Evolutionary conservation across 2,797 vertebrate species (phyloP).

Genomic region (Myoxocephalus aenaeus): DNA sequence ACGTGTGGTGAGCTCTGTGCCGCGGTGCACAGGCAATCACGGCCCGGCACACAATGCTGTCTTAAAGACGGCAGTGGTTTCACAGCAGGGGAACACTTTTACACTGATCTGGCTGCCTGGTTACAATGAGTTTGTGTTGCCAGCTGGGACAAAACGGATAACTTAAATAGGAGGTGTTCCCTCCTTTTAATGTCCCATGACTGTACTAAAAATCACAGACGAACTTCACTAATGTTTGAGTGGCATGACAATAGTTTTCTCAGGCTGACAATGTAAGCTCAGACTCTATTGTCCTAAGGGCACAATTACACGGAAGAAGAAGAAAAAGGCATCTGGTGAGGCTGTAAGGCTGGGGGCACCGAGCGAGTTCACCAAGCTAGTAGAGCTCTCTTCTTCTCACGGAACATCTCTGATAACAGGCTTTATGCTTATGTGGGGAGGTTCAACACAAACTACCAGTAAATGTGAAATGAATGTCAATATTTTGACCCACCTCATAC

Average conservation of each 20-base stretch:
- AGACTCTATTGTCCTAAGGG: slow-evolving; percentile 55
- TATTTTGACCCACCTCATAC: background rate
- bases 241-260: slow-evolving; percentile 66
- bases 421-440: slow-evolving; percentile 1
- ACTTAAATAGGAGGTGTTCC: slow-evolving; percentile 66
- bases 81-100: slow-evolving; percentile 70
- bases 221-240: slow-evolving; percentile 57
- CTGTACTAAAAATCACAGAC: slow-evolving; percentile 58
- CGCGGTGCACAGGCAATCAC: slow-evolving; percentile 32
- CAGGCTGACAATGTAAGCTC: slow-evolving; percentile 57
- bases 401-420: slow-evolving; percentile 38
- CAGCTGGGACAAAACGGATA: slow-evolving; percentile 61
- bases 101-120: slow-evolving; percentile 69
- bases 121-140: slow-evolving; percentile 72
- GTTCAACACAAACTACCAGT: background rate
- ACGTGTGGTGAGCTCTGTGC: slow-evolving; percentile 39
- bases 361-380: slow-evolving; percentile 26
- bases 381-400: slow-evolving; percentile 33
- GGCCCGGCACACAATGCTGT: slow-evolving; percentile 54
- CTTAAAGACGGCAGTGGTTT: slow-evolving; percentile 64
- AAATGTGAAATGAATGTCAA: slow-evolving; percentile 1
- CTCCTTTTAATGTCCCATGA: slow-evolving; percentile 68
- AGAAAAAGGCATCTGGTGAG: slow-evolving; percentile 70
- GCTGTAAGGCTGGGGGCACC: slow-evolving; percentile 46
- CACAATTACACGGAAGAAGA: slow-evolving; percentile 66